phyloP scores from a whole-genome alignment of 2,888 invertebrate genomes.

The Kryphioiulus occultus region DNA sequence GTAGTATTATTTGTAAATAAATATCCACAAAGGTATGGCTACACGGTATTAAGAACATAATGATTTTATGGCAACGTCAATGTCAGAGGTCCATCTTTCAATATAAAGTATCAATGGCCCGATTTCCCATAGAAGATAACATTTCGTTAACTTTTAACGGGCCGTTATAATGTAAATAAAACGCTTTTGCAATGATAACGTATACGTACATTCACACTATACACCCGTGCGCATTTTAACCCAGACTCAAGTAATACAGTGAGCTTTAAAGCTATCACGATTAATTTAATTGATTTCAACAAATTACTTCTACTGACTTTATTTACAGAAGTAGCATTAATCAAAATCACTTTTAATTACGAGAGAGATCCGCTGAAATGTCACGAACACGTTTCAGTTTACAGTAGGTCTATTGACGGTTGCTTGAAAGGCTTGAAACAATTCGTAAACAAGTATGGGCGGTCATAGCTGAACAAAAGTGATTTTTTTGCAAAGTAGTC shows the following conservation, averaged over 20 bases:
- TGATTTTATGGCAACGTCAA: no score
- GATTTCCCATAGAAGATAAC: neutral
- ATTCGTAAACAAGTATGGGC: neutral
- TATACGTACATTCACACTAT: neutral
- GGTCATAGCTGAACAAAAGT: neutral
- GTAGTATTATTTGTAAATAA: no score
- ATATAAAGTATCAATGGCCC: neutral
- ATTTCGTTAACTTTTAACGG: neutral
- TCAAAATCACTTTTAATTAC: slow-evolving; percentile 24
- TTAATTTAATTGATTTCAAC: slow-evolving; percentile 39
- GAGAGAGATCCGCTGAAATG: neutral
- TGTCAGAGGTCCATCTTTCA: neutral
- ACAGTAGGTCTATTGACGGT: neutral
- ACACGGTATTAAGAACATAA: no score
- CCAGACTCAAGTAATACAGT: slow-evolving; percentile 21
- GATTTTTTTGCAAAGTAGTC: neutral
- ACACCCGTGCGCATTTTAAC: neutral
- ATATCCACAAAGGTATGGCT: no score
- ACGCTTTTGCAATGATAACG: neutral
- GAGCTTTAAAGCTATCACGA: slow-evolving; percentile 32
- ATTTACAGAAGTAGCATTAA: slow-evolving; percentile 32
- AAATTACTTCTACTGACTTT: slow-evolving; percentile 40
- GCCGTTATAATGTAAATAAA: neutral
- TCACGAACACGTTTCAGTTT: neutral
- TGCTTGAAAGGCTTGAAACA: neutral